Percentiles rank a stretch among this genome's conserved stretches.
Evolutionary conservation across 1,140 invertebrate genomes (phyloP).

Genomic region (Mylabris phalerata): DNA sequence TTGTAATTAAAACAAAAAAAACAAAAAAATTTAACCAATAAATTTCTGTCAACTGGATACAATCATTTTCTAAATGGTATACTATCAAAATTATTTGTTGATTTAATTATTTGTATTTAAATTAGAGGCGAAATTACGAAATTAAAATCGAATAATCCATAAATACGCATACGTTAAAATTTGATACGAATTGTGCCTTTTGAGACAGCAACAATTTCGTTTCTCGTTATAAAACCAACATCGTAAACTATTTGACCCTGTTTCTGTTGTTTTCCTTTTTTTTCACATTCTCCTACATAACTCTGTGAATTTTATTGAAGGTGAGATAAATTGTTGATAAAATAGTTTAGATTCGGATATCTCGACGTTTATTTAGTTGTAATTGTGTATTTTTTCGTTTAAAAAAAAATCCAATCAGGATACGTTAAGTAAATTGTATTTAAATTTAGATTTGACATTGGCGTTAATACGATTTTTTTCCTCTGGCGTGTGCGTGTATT

Average conservation of each 20-base stretch:
- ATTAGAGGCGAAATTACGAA: no score
- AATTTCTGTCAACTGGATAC: conserved; percentile 22
- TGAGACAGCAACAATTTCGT: neutral
- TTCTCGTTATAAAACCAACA: conserved; percentile 20
- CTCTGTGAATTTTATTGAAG: conserved; percentile 23
- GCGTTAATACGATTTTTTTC: conserved; percentile 1
- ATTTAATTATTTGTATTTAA: no score
- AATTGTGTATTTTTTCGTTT: no score
- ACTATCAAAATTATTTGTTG: conserved; percentile 40
- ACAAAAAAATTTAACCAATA: conserved; percentile 17
- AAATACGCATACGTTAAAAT: no score
- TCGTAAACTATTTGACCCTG: conserved; percentile 29
- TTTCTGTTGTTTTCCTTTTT: conserved; percentile 1
- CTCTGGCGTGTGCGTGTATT: neutral
- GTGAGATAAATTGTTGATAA: conserved; percentile 30
- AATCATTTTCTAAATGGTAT: conserved; percentile 33
- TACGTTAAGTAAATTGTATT: neutral
- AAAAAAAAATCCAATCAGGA: neutral
- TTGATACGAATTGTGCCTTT: conserved; percentile 26
- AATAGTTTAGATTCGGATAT: neutral
- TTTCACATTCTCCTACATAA: no score
- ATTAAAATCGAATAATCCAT: no score
- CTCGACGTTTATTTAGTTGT: no score
- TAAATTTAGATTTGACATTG: conserved; percentile 23
- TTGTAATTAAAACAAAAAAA: no score